These are phyloP conservation scores for Austrolebias charrua DNA, from an alignment of 2,797 vertebrate genomes.

Conservation along the genomic window DNA sequence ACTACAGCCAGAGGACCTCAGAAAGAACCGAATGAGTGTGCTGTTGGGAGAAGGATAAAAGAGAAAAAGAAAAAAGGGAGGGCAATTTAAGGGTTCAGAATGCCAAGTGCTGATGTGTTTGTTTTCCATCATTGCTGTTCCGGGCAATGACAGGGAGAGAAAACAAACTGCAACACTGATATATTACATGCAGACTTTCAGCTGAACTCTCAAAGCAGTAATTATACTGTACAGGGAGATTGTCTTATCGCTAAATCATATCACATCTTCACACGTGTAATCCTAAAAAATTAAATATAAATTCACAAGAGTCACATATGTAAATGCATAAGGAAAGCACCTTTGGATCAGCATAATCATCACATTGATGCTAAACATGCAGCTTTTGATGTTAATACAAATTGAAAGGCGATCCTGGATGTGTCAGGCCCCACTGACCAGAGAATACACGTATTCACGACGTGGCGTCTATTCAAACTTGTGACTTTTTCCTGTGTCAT, in stretches of 20 bases:
- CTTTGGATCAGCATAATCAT: neutral
- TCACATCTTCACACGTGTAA: conserved; percentile 40
- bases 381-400: conserved; percentile 39
- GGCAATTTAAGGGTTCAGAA: conserved; percentile 79
- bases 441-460: conserved; percentile 26
- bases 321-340: conserved; percentile 4
- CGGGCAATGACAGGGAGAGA: conserved; percentile 77
- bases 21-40: conserved; percentile 74
- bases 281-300: conserved; percentile 13
- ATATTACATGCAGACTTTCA: conserved; percentile 75
- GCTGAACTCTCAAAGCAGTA: conserved; percentile 68
- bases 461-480: conserved; percentile 60
- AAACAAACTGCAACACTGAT: conserved; percentile 78
- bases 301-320: conserved; percentile 24
- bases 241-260: conserved; percentile 60
- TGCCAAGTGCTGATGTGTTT: conserved; percentile 86
- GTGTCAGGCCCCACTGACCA: conserved; percentile 45
- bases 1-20: conserved; percentile 79
- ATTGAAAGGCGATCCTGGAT: conserved; percentile 34
- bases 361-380: conserved; percentile 13
- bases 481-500: conserved; percentile 65
- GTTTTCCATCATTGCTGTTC: conserved; percentile 83
- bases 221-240: conserved; percentile 63
- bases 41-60: conserved; percentile 80
- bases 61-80: conserved; percentile 68